Evolutionary conservation across 2,888 invertebrate species (phyloP).

Genomic region (Philopedon plagiatum): DNA sequence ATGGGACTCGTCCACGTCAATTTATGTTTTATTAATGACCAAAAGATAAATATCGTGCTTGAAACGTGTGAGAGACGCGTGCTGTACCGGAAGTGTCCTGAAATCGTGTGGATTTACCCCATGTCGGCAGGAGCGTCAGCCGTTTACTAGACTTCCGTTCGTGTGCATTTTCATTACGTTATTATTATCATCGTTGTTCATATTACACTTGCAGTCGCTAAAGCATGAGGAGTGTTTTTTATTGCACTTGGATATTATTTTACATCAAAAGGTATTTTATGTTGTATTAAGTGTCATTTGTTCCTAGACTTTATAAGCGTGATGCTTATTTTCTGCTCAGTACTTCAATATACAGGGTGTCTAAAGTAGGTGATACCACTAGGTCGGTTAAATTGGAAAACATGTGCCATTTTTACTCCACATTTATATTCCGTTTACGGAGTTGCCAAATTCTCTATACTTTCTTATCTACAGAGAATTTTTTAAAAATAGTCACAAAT

Average conservation of each 20-base stretch:
- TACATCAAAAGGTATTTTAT: conserved; percentile 6
- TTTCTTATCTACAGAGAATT: no score
- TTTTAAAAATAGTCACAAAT: no score
- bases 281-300: neutral
- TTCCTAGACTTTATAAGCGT: neutral
- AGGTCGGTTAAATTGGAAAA: no score
- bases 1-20: conserved; percentile 24
- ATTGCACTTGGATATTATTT: conserved; percentile 26
- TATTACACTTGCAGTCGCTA: conserved; percentile 38
- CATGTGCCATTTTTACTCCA: no score
- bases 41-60: conserved; percentile 49
- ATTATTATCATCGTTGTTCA: conserved; percentile 57
- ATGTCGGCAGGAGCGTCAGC: conserved; percentile 57
- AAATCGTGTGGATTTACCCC: conserved; percentile 56
- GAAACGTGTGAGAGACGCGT: conserved; percentile 61
- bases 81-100: conserved; percentile 62
- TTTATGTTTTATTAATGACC: conserved; percentile 50
- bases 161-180: conserved; percentile 59
- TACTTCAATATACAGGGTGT: no score
- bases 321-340: no score
- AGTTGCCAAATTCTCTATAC: no score
- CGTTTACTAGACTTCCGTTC: conserved; percentile 63
- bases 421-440: no score
- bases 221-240: conserved; percentile 11
- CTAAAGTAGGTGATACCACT: no score